Base-by-base conservation (phyloP, 2,113 vertebrate genomes). In the Gallinago media region DNA sequence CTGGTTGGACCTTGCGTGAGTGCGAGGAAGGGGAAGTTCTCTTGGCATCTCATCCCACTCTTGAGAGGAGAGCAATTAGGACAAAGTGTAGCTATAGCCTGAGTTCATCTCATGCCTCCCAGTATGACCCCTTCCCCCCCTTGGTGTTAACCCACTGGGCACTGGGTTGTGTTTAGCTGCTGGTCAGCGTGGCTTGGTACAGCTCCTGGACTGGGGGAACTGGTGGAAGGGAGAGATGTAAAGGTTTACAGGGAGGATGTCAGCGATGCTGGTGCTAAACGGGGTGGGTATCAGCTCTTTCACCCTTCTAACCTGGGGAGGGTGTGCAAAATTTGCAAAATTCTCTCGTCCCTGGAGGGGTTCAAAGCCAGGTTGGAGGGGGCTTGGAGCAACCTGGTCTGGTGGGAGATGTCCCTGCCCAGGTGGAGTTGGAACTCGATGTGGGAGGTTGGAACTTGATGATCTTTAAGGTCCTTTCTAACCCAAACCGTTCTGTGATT, bases 1-100 rank as follows among this genome's bases (percentile, higher is more conserved):
- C 98, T 98, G 96, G 98, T 98, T 97, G 96, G 96, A 84, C 98
- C 94, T 98, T 93, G 97, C 97, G 96, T 98, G 97, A 98, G 97
- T 97, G 92, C 59, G 5, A 52, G 82, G 93, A 85, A 26, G 27
- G 96, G 96, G 96, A 96, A 96, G 89, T 74, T 88, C 80, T 96
- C 71, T 85, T 76, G 89, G 81, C 52, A 47, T 83, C 59, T 32
- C 26, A 82, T 56, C 85, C 85, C 22, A 52, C 91, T 96, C 82
- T 82, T 94, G 88, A 92, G 79, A 77, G 91, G 72, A 94, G 84
- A 97, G 81, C 95, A 97, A 93, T 97, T 95, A 91, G 94, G 94
- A 76, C 87, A 92, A 86, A 91, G 78, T 61, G 26, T 78, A 88
- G 81, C 88, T 65, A 44, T 21, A 47, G 23, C 7, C 44, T 68